Evolutionary conservation across 2,113 vertebrate species (phyloP), one percentile per base, ranked within the genome.

Genomic region (Coracopsis vasa): DNA sequence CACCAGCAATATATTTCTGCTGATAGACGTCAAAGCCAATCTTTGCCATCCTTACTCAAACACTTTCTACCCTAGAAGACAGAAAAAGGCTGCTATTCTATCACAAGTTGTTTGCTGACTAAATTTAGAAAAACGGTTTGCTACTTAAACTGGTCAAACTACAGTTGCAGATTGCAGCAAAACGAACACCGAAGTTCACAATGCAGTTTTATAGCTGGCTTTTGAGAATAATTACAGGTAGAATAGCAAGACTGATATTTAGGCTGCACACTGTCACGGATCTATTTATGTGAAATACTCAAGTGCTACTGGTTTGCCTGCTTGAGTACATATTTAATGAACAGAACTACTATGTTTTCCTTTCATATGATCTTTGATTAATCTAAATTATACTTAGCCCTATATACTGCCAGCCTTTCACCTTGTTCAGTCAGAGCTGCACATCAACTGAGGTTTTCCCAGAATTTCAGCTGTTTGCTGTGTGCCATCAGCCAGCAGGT

Each of bases 11-110:
- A 27, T 16, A 80, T 80, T 94, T 74, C 62, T 83, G 85, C 82
- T 83, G 88, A 90, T 70, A 88, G 85, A 90, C 80, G 35, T 73
- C 85, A 88, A 79, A 92, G 67, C 27, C 71, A 83, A 90, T 91
- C 90, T 83, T 80, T 6, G 1, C 71, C 67, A 80, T 67, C 53
- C 79, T 73, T 88, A 74, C 73, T 84, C 84, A 88, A 86, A 85
- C 53, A 42, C 85, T 83, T 94, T 35, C 79, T 25, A 90, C 31
- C 31, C 82, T 14, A 62, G 77, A 69, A 87, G 81, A 69, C 66
- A 62, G 73, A 54, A 88, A 75, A 90, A 79, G 78, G 56, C 80
- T 84, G 82, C 71, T 77, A 56, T 61, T 53, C 85, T 60, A 80
- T 47, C 74, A 44, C 37, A 84, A 83, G 60, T 70, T 88, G 33